Percentiles rank a stretch among this genome's conserved stretches.
These are phyloP conservation scores for Furcula furcula DNA, from an alignment of 2,888 invertebrate species.

Conservation along the genomic window DNA sequence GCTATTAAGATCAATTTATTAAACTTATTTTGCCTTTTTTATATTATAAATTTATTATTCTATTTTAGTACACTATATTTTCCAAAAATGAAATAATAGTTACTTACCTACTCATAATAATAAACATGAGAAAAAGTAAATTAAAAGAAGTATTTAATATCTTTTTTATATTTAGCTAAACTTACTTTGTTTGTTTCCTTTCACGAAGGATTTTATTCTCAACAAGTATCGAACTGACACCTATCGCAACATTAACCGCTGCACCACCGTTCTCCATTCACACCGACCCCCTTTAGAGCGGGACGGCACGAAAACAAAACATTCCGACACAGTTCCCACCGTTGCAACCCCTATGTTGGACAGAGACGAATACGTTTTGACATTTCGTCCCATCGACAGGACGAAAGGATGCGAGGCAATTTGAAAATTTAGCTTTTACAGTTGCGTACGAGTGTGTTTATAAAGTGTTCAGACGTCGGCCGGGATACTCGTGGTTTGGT, in stretches of 20 bases:
- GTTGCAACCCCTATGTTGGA: slow-evolving; percentile 32
- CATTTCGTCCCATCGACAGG: slow-evolving; percentile 45
- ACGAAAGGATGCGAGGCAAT: slow-evolving; percentile 61
- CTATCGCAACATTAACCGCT: slow-evolving; percentile 33
- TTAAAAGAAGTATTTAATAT: too few species aligned
- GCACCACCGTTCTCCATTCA: slow-evolving; percentile 48
- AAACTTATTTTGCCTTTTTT: too few species aligned
- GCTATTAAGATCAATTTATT: too few species aligned
- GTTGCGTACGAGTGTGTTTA: slow-evolving; percentile 46
- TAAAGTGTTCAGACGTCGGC: slow-evolving; percentile 39
- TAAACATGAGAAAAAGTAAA: too few species aligned
- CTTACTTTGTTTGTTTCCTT: too few species aligned
- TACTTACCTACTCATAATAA: too few species aligned
- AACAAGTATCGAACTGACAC: slow-evolving; percentile 49
- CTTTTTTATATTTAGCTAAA: too few species aligned
- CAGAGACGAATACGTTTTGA: slow-evolving; percentile 42
- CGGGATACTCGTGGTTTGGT: slow-evolving; percentile 41
- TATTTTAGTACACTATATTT: too few species aligned
- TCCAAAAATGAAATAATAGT: too few species aligned
- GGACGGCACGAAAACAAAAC: slow-evolving; percentile 77
- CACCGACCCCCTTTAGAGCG: slow-evolving; percentile 62
- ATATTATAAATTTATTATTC: too few species aligned
- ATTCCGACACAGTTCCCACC: slow-evolving; percentile 79
- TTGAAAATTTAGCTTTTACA: slow-evolving; percentile 58
- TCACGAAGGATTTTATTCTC: background rate